A percentile compares a stretch with the other conserved stretches of the same genome.
These are phyloP conservation scores for Chaenocephalus aceratus DNA, from an alignment of 2,113 vertebrate species.

Conservation along the genomic window DNA sequence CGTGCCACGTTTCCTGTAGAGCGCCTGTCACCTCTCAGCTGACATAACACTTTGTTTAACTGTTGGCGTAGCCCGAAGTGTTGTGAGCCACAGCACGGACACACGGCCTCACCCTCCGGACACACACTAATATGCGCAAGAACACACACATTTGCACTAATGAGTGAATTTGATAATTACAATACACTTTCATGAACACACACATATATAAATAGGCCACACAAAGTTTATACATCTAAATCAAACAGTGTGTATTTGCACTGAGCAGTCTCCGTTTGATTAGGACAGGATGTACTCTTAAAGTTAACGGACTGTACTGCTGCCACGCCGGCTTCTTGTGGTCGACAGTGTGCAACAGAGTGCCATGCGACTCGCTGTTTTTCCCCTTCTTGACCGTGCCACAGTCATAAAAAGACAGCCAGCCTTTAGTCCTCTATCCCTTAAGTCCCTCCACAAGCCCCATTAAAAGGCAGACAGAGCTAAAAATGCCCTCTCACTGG, in stretches of 20 bases:
- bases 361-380: conserved; percentile 36
- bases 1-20: conserved; percentile 64
- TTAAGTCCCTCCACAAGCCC: conserved; percentile 26
- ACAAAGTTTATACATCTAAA: conserved; percentile 1
- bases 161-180: neutral
- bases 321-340: conserved; percentile 59
- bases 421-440: conserved; percentile 26
- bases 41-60: conserved; percentile 67
- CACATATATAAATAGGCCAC: neutral
- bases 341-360: conserved; percentile 14
- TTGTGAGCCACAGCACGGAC: conserved; percentile 43
- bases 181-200: conserved; percentile 1
- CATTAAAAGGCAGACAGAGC: conserved; percentile 39
- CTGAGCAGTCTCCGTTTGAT: neutral
- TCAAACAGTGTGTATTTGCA: neutral
- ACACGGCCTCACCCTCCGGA: conserved; percentile 30
- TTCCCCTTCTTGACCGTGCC: conserved; percentile 29
- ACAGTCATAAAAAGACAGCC: conserved; percentile 34
- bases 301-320: conserved; percentile 14
- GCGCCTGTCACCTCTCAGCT: conserved; percentile 64
- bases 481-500: conserved; percentile 30
- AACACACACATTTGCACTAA: conserved; percentile 5
- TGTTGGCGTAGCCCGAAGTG: conserved; percentile 51
- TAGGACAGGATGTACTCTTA: conserved; percentile 22
- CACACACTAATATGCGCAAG: conserved; percentile 13